Evolutionary conservation across 2,113 vertebrate species (phyloP).

Genomic region (Ophthalmolycus amberensis): DNA sequence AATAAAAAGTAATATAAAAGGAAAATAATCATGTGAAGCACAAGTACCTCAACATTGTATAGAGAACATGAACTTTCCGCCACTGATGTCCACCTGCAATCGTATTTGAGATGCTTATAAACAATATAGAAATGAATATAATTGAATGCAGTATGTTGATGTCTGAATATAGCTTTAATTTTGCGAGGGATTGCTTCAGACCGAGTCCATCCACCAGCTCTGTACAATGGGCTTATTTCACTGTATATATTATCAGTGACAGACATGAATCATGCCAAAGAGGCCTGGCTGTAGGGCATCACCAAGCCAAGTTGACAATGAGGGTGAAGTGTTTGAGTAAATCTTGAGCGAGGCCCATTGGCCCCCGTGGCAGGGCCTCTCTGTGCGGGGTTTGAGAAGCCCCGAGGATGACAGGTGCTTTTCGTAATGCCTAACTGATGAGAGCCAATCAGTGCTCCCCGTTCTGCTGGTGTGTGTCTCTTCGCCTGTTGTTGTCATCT

Average conservation of each 20-base stretch:
- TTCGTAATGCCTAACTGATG: slow-evolving; percentile 94
- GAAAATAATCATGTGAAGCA: neutral
- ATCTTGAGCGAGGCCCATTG: slow-evolving; percentile 75
- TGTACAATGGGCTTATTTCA: slow-evolving; percentile 45
- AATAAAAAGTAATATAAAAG: neutral
- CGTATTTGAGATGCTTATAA: neutral
- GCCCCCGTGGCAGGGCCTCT: slow-evolving; percentile 76
- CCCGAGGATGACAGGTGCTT: slow-evolving; percentile 91
- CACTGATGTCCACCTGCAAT: neutral
- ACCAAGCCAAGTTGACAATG: slow-evolving; percentile 73
- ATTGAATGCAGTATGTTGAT: neutral
- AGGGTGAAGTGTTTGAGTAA: slow-evolving; percentile 79
- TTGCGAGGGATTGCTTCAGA: slow-evolving; percentile 25
- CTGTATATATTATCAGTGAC: slow-evolving; percentile 70
- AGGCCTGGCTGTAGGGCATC: slow-evolving; percentile 71
- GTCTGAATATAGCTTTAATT: slow-evolving; percentile 1
- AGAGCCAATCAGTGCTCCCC: slow-evolving; percentile 89
- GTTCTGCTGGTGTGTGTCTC: slow-evolving; percentile 79
- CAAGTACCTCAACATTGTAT: neutral
- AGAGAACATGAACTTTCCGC: neutral
- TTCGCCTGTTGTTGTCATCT: slow-evolving; percentile 90
- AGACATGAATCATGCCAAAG: slow-evolving; percentile 67
- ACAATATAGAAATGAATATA: neutral
- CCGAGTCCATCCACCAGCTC: slow-evolving; percentile 34
- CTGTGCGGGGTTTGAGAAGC: slow-evolving; percentile 80